Evolutionary conservation across 2,113 vertebrate genomes (phyloP), one percentile per base, ranked within the genome.

Genomic region (Atrichornis clamosus): DNA sequence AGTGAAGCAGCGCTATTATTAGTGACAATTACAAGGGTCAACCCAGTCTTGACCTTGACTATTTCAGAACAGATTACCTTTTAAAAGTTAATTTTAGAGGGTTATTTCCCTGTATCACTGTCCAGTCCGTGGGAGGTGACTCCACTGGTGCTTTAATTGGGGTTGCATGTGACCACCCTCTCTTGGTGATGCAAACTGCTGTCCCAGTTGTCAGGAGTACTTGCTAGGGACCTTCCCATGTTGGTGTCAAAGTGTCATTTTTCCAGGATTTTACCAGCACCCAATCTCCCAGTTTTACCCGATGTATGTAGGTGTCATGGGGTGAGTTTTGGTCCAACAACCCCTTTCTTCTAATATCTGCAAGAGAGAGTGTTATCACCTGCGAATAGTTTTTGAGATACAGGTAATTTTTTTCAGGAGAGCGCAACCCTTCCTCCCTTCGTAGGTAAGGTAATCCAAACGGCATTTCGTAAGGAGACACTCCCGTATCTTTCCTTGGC

Each of bases 1-100:
- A 47, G 46, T 21, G 18, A 18, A 47, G 46, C 46, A 41, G 39
- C 35, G 89, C 47, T 94, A 92, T 95, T 94, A 92, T 84, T 95
- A 92, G 92, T 92, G 94, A 92, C 94, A 90, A 92, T 94, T 89
- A 92, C 94, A 95, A 92, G 92, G 94, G 89, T 92, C 92, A 95
- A 90, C 73, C 94, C 92, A 95, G 92, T 95, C 94, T 95, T 94
- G 94, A 89, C 94, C 94, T 95, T 95, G 94, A 92, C 92, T 95
- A 84, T 62, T 41, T 41, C 39, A 41, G 39, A 41, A 41, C 39
- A 41, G 39, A 41, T 41, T 41, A 41, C 39, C 39, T 41, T 41
- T 41, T 41, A 41, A 41, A 41, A 41, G 39, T 41, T 41, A 41
- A 41, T 41, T 41, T 41, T 41, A 41, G 39, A 41, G 39, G 39